Conservation (phyloP, 1,140 invertebrate genomes). For the Notospermus geniculatus region DNA sequence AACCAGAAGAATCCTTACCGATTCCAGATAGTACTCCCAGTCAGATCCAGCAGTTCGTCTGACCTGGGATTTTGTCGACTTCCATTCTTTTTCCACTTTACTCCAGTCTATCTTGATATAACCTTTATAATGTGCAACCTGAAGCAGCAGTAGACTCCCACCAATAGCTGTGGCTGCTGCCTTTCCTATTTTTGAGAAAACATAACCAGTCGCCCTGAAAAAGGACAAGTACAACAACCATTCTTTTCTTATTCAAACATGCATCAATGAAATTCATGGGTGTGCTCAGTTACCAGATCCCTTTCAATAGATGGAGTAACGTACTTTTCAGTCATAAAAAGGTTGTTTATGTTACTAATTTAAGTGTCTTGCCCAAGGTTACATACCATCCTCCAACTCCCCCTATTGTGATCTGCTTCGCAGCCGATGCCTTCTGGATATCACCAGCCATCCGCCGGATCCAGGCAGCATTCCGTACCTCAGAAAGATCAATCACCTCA, state of each 20-base stretch:
- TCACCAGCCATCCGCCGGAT: conserved; percentile 54
- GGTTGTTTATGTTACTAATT: too few species aligned
- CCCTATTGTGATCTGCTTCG: conserved; percentile 83
- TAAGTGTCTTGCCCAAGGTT: neutral
- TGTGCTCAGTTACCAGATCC: too few species aligned
- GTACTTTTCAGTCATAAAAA: too few species aligned
- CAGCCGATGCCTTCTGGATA: conserved; percentile 76
- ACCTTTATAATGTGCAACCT: conserved; percentile 84
- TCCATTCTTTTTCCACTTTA: conserved; percentile 64
- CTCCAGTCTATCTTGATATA: conserved; percentile 85
- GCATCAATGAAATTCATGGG: too few species aligned
- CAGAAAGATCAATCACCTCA: too few species aligned
- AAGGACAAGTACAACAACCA: conserved; percentile 15
- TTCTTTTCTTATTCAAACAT: too few species aligned
- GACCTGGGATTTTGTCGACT: conserved; percentile 25
- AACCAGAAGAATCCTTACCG: too few species aligned
- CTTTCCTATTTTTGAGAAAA: conserved; percentile 90
- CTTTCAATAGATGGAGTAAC: too few species aligned
- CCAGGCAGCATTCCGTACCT: neutral
- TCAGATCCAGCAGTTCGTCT: conserved; percentile 59
- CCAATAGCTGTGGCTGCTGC: conserved; percentile 83
- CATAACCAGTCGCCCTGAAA: conserved; percentile 79
- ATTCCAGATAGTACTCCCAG: conserved; percentile 78
- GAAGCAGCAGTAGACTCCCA: conserved; percentile 81
- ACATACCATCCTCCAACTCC: conserved; percentile 82